These are phyloP conservation scores for Drosophila prostipennis DNA, from an alignment of 2,888 invertebrate genomes.

Conservation along the genomic window DNA sequence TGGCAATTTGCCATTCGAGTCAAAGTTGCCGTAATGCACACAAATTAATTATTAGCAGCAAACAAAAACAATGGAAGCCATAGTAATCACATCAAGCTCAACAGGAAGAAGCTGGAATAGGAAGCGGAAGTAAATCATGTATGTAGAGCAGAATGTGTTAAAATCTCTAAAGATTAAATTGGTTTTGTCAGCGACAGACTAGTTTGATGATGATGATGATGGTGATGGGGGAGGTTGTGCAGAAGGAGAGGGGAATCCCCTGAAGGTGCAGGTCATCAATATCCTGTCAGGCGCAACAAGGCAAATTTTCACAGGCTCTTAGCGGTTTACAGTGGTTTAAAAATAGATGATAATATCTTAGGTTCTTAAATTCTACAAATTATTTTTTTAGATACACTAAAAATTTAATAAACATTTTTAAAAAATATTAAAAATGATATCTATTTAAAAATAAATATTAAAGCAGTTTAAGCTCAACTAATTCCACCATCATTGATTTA, in stretches of 20 bases:
- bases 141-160: constrained; percentile 59
- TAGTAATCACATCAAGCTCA: constrained; percentile 16
- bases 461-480: too few relatives aligned
- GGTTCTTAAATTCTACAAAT: too few relatives aligned
- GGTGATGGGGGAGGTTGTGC: neutral
- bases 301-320: constrained; percentile 31
- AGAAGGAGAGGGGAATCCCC: neutral
- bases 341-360: neutral
- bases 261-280: constrained; percentile 62
- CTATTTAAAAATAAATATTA: too few relatives aligned
- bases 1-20: constrained; percentile 36
- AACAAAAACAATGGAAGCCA: constrained; percentile 24
- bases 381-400: neutral
- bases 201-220: constrained; percentile 15
- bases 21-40: constrained; percentile 51
- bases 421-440: too few relatives aligned
- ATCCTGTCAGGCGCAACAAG: constrained; percentile 64
- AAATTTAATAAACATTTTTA: neutral
- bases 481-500: too few relatives aligned
- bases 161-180: constrained; percentile 74
- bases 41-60: constrained; percentile 70
- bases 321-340: constrained; percentile 44
- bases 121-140: constrained; percentile 46
- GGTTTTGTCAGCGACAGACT: constrained; percentile 31
- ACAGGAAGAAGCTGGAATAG: constrained; percentile 19